Conservation (phyloP, 2,113 vertebrate species). For the Atlantisia rogersi region DNA sequence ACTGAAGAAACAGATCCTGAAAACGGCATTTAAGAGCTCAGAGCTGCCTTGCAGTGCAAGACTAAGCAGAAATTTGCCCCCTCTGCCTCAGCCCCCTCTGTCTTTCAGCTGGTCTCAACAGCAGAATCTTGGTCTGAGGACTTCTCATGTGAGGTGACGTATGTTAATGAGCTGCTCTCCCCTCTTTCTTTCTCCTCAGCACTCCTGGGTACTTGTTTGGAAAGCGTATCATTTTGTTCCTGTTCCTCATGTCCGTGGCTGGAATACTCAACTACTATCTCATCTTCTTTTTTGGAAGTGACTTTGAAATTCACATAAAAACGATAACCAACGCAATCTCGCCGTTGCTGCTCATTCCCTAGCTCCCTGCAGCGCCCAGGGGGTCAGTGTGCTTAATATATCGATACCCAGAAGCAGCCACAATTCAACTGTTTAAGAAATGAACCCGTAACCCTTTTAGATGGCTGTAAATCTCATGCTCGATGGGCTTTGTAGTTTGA, state of each 20-base stretch:
- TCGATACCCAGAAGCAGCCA: background rate
- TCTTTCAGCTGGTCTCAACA: background rate
- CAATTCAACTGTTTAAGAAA: constrained; percentile 47
- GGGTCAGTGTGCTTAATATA: background rate
- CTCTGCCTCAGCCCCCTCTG: background rate
- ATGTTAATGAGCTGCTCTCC: background rate
- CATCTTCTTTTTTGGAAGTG: constrained; percentile 73
- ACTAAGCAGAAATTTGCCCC: background rate
- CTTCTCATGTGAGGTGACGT: accelerated
- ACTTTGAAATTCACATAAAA: constrained; percentile 88
- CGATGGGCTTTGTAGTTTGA: constrained; percentile 40
- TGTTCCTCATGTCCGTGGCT: constrained; percentile 89
- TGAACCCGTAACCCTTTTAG: constrained; percentile 34
- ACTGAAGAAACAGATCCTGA: background rate
- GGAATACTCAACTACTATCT: constrained; percentile 90
- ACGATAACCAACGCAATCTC: constrained; percentile 83
- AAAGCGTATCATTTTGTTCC: constrained; percentile 90
- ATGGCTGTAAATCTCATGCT: constrained; percentile 63
- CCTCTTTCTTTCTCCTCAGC: constrained; percentile 72
- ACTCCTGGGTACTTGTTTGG: constrained; percentile 93
- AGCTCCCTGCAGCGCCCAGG: background rate
- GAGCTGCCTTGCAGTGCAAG: background rate
- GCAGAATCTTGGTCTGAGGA: background rate
- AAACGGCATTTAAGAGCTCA: background rate
- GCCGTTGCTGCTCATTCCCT: constrained; percentile 90